Conservation (phyloP, 1,140 invertebrate genomes). For the Drosophila bifasciata region DNA sequence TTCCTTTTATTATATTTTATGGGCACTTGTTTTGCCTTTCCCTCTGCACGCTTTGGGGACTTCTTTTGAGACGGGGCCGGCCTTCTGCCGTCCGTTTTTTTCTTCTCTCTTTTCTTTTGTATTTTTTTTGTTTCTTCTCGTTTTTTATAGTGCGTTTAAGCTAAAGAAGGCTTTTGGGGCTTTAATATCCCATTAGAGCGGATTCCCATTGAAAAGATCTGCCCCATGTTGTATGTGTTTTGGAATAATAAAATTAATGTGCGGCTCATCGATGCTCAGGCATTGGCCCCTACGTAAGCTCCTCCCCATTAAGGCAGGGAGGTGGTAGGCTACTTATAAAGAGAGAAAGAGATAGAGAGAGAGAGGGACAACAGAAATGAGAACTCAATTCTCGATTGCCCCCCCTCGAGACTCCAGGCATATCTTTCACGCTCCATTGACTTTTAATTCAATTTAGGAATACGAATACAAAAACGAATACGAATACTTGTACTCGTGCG, state of each 20-base stretch:
- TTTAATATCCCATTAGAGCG: conserved; percentile 64
- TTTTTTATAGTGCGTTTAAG: conserved; percentile 67
- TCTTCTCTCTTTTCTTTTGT: conserved; percentile 46
- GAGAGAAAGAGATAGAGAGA: no score
- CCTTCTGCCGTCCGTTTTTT: conserved; percentile 23
- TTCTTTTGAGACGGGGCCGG: conserved; percentile 28
- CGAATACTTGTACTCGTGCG: no score
- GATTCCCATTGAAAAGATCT: conserved; percentile 30
- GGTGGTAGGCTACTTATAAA: not conserved
- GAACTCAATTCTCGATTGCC: conserved; percentile 21
- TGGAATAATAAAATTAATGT: conserved; percentile 52
- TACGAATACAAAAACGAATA: no score
- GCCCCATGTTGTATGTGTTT: conserved; percentile 28
- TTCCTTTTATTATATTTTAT: conserved; percentile 82
- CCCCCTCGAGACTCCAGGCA: not conserved
- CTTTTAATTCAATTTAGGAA: conserved; percentile 41
- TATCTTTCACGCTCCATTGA: conserved; percentile 51
- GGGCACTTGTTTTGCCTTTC: conserved; percentile 70
- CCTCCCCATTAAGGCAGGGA: not conserved
- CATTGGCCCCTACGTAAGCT: no score
- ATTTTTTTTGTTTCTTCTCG: conserved; percentile 37
- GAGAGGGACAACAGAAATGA: not conserved
- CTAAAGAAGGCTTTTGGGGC: conserved; percentile 15
- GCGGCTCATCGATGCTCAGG: conserved; percentile 32
- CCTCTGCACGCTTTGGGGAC: conserved; percentile 10